Base-by-base conservation (phyloP, 64 coral and sea anemone genomes). In the Porites lutea region DNA sequence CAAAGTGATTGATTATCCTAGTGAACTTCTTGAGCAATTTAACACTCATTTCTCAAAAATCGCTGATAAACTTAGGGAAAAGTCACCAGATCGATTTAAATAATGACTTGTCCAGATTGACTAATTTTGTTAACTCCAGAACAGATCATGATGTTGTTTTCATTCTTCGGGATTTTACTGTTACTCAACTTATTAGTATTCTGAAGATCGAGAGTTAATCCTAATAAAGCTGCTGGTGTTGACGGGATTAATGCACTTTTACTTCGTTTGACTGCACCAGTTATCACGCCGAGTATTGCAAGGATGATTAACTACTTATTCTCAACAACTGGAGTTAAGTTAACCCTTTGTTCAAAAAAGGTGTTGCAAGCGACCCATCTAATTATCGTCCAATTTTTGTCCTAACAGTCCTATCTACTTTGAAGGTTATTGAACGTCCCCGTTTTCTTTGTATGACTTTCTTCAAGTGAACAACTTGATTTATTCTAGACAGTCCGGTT, bases 41-140 rank as follows among this genome's bases (percentile, higher is more conserved):
- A 93, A 93, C 48, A 12, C 82, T n/a, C 72, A 88, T 79, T 93
- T 93, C 21, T 79, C 48, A 49, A 88, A 73, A 49, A 87, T 87
- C 78, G 83, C 91, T 50, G 83, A 93, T 86, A 86, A 78, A 88
- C 71, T 93, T 58, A 50, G 91, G 58, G 68, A 21, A 50, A 52
- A 22, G 19, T 63, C 74, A 59, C 47, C 54, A 22, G 44, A 88
- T 15, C 27, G 27, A 37, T 37, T 22, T 88, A 4, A 18, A 37
- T 5, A n/a, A 47, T 88, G 65, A 74, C 53, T 57, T 88, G 53
- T 74, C 86, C 15, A 88, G 53, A 21, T 48, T 74, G 6, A 49
- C 13, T 22, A 73, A 74, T 68, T 88, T 88, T 88, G 86, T 88
- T 2, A 74, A 88, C 27, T 88, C 86, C 14, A 22, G 68, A 47